Base-by-base conservation (phyloP, 2,888 invertebrate genomes). In the Tridacna gigas region DNA sequence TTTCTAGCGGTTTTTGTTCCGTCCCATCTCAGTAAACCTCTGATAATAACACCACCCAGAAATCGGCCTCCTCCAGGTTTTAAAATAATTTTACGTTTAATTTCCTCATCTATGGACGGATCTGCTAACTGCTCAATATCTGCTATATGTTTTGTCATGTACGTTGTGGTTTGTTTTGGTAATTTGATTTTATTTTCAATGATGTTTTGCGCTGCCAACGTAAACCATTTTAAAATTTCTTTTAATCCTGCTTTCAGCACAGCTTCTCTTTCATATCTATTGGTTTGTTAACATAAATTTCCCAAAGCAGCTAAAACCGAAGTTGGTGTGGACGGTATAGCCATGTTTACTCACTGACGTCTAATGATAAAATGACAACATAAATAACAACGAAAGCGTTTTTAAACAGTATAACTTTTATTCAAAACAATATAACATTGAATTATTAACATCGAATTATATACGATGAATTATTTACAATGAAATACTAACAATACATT, bases 201-300 rank as follows among this genome's bases (percentile, higher is more conserved):
- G 56, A 56, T 56, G n/a, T 56, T n/a, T 18, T n/a, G 56, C 7
- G 37, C 37, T 4, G 37, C 37, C 37, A 37, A 37, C 37, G 37
- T 37, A 74, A 74, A 74, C 74, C 56, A 56, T 74, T 74, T 74
- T 25, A 74, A 56, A n/a, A 56, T 56, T 20, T 56, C 56, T n/a
- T 56, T 56, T 56, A 56, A 56, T 9, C 56, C 56, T 56, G 56
- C 56, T 56, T 56, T 56, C 9, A 56, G 9, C n/a, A 56, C 18
- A 20, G 56, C 56, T n/a, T n/a, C n/a, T 20, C 69, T 69, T 69
- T 69, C 48, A 56, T 74, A 28, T 13, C 22, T 48, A 26, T 48
- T 56, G 9, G 28, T 26, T 56, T 56, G 47, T 15, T 25, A 0
- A 74, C 74, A 56, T 74, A 51, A 74, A 22, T 45, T 56, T 25